Base-by-base conservation (phyloP, 2,888 invertebrate genomes). In the Oeneis ivallda region DNA sequence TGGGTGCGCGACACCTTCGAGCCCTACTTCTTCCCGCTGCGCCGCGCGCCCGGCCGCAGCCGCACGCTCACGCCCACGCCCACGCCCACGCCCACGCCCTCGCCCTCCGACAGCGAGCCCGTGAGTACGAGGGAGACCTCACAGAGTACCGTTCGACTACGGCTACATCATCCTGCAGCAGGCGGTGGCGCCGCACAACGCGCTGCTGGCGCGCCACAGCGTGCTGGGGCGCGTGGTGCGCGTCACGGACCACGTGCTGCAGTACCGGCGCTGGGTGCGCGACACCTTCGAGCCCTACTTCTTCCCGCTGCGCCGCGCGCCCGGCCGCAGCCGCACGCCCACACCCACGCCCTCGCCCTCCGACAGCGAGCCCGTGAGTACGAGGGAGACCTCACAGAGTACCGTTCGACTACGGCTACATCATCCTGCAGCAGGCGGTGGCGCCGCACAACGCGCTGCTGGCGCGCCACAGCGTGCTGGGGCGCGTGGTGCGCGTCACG, bases 121-220 rank as follows among this genome's bases (percentile, higher is more conserved):
- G 15, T 6, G 37, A 37, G 37, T 37, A 37, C n/a, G n/a, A n/a
- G n/a, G n/a, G n/a, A n/a, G n/a, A n/a, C n/a, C n/a, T n/a, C n/a
- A n/a, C n/a, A n/a, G n/a, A n/a, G n/a, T n/a, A n/a, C n/a, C 99
- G 69, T 99, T 99, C 92, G 98, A 98, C 89, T 98, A 97, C 93
- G 99, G 99, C 68, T 99, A 97, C 90, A 94, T 96, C 70, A 94
- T 95, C 76, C 93, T 98, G 76, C 94, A 95, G 76, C 95, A 95
- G 84, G 96, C 96, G 70, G 95, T 96, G 70, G 95, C 89, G 81
- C 75, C 32, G 32, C 32, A 34, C 32, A 34, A 34, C 32, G 6
- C 32, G 32, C 37, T 7, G 37, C 37, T 7, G 37, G 37, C 37
- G 6, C 87, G 91, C 37, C 90, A 92, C 78, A 93, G 93, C 71